These are phyloP conservation scores for Tineola bisselliella DNA, from an alignment of 2,888 invertebrate genomes.

Conservation along the genomic window DNA sequence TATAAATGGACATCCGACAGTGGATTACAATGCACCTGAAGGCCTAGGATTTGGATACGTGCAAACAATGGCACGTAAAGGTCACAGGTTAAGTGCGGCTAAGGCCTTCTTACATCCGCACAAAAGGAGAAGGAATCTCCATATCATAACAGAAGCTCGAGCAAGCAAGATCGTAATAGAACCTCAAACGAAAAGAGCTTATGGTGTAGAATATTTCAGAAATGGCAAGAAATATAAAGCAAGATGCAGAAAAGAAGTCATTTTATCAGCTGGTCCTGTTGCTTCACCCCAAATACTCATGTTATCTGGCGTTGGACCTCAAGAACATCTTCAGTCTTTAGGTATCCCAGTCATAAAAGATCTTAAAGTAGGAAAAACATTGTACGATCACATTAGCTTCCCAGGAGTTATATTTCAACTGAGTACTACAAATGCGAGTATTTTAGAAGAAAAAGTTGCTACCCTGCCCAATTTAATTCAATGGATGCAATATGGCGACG, in stretches of 20 bases:
- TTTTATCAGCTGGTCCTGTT: constrained; percentile 86
- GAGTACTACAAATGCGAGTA: constrained; percentile 50
- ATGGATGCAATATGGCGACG: constrained; percentile 61
- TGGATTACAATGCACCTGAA: constrained; percentile 71
- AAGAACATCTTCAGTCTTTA: constrained; percentile 63
- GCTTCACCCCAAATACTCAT: constrained; percentile 92
- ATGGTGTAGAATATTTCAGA: constrained; percentile 74
- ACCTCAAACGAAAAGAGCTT: constrained; percentile 69
- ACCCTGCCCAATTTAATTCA: constrained; percentile 48
- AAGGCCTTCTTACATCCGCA: constrained; percentile 74
- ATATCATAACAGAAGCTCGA: constrained; percentile 48
- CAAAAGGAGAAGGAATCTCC: constrained; percentile 71
- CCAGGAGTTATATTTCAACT: constrained; percentile 58
- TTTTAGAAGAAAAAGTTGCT: constrained; percentile 49
- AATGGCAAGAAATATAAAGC: constrained; percentile 59
- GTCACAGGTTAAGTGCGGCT: constrained; percentile 73
- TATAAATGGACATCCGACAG: constrained; percentile 62
- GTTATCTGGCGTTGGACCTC: constrained; percentile 79
- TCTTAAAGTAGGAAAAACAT: constrained; percentile 72
- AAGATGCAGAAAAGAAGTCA: constrained; percentile 80
- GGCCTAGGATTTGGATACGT: constrained; percentile 70
- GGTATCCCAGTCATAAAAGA: constrained; percentile 71
- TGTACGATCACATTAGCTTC: constrained; percentile 71
- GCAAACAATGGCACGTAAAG: constrained; percentile 65
- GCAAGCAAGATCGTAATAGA: constrained; percentile 57